phyloP scores from a whole-genome alignment of 2,797 vertebrate genomes.

The Harpagifer antarcticus region DNA sequence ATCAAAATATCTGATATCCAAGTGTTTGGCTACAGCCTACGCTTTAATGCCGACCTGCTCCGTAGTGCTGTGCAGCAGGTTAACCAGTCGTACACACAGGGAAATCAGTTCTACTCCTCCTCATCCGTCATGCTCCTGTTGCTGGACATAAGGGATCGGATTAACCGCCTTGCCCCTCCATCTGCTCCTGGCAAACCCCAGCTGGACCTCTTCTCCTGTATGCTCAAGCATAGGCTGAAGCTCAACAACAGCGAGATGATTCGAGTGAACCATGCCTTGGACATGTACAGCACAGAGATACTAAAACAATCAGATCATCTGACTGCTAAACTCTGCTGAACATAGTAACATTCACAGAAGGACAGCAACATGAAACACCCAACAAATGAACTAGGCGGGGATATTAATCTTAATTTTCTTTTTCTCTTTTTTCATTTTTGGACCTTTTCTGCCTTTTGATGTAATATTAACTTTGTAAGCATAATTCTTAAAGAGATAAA shows the following conservation, averaged over 20 bases:
- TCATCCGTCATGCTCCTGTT: slow-evolving; percentile 98
- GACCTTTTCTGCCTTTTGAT: slow-evolving; percentile 90
- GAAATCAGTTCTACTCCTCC: slow-evolving; percentile 97
- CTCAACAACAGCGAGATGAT: slow-evolving; percentile 99
- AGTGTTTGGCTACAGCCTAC: slow-evolving; percentile 97
- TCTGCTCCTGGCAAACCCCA: slow-evolving; percentile 96
- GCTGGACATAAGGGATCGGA: slow-evolving; percentile 98
- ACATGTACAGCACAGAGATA: slow-evolving; percentile 99
- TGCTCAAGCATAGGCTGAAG: slow-evolving; percentile 98
- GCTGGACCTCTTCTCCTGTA: slow-evolving; percentile 99
- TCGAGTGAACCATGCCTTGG: slow-evolving; percentile 96
- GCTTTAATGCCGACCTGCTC: slow-evolving; percentile 96
- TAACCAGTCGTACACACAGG: slow-evolving; percentile 98
- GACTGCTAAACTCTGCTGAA: slow-evolving; percentile 98
- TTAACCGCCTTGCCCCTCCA: slow-evolving; percentile 96
- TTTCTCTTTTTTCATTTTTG: slow-evolving; percentile 79
- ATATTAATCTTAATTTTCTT: slow-evolving; percentile 75
- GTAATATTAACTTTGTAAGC: slow-evolving; percentile 95
- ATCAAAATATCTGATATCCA: slow-evolving; percentile 99
- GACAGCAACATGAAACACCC: slow-evolving; percentile 55
- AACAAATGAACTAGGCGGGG: slow-evolving; percentile 67
- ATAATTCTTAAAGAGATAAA: slow-evolving; percentile 92
- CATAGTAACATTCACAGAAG: slow-evolving; percentile 42
- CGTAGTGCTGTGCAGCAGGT: slow-evolving; percentile 98
- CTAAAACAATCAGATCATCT: slow-evolving; percentile 99